Base-by-base conservation (phyloP, 2,113 vertebrate species). In the human (Homo sapiens) region DNA sequence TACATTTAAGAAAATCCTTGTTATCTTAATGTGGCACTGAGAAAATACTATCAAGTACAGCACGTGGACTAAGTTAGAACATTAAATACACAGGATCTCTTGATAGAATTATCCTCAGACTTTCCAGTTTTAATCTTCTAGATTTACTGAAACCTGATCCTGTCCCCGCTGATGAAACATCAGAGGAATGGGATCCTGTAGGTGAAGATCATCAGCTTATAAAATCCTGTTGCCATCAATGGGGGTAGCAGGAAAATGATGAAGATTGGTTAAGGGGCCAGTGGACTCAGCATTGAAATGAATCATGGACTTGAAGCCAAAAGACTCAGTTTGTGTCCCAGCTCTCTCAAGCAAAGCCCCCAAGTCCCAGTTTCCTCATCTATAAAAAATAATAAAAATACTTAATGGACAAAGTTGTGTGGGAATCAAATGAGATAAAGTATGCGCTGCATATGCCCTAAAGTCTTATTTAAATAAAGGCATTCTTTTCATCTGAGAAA, bases 341-440 rank as follows among this genome's bases (percentile, higher is more conserved):
- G 23, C 78, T 88, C 57, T 38, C 22, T 32, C 59, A 61, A 75
- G 35, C 30, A 79, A 95, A 55, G 32, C 43, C 61, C 22, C 59
- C 45, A 89, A 32, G 55, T 85, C 50, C 20, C 38, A 40, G 76
- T 85, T 73, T 76, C 64, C 35, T 91, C 35, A 70, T 85, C 64
- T 82, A 76, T 90, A 38, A 96, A 94, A 96, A 84, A 81, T 2
- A 59, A 55, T 43, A 38, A 81, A 78, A 91, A 10, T 73, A 80
- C 32, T 78, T 73, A 40, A 35, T 52, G 40, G 38, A 93, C 38
- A 94, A 84, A 79, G 30, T n/a, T 68, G 43, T 11, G 22, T 68
- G 50, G n/a, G 5, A 79, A 70, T 90, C 86, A 95, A 87, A 89
- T 73, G 43, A 96, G 20, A 89, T 22, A 80, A 94, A 61, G 6